These are phyloP conservation scores for Anoplolepis gracilipes DNA, from an alignment of 1,140 invertebrate genomes.

Conservation along the genomic window DNA sequence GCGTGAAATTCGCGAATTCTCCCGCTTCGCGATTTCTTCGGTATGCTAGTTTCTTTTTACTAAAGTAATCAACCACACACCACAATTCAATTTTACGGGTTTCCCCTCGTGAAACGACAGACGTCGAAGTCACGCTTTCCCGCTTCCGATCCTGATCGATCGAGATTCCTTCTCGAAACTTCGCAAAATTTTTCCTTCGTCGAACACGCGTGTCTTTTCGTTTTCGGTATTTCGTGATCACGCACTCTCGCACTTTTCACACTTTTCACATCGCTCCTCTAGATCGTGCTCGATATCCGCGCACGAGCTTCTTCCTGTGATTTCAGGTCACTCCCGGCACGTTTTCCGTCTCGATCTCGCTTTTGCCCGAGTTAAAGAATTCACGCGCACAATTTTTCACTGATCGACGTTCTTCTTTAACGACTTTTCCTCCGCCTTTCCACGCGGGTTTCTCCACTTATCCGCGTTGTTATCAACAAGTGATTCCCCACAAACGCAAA, in stretches of 20 bases:
- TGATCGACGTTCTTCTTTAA: not conserved
- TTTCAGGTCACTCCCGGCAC: slow-evolving; percentile 1
- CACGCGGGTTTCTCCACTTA: slow-evolving; percentile 15
- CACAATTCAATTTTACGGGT: not conserved
- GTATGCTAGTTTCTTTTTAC: not conserved
- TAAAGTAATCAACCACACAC: not conserved
- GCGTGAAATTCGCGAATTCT: not conserved
- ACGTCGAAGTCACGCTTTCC: slow-evolving; percentile 22
- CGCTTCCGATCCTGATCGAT: slow-evolving; percentile 32
- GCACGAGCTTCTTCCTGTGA: not conserved
- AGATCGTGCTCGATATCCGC: not conserved
- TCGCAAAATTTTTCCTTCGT: too few relatives aligned
- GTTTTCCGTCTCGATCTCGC: not conserved
- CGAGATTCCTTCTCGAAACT: not conserved
- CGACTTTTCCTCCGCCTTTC: not conserved
- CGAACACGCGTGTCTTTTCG: not conserved
- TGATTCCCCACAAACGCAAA: slow-evolving; percentile 58
- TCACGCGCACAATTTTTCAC: not conserved
- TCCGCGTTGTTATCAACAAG: slow-evolving; percentile 67
- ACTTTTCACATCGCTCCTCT: not conserved
- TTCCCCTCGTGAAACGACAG: not conserved
- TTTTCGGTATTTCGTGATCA: not conserved
- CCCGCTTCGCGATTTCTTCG: not conserved
- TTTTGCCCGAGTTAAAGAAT: not conserved
- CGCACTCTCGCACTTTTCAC: not conserved